Evolutionary conservation across 2,797 vertebrate genomes (phyloP).

Genomic region (Neosalanx taihuensis): DNA sequence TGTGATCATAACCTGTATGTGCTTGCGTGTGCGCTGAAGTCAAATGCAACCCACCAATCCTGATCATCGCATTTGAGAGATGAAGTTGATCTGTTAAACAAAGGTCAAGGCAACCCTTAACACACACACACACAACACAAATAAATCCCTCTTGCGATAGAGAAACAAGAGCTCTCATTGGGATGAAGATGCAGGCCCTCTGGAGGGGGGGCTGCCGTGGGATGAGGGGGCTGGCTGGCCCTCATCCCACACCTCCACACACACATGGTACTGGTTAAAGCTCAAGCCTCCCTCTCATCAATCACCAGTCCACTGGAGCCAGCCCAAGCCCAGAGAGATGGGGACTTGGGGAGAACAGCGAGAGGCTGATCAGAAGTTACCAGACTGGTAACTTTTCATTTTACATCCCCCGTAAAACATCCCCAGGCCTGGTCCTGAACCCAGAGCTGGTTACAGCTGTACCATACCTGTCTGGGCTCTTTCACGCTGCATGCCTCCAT

Average conservation of each 20-base stretch:
- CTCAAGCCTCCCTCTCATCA: constrained; percentile 34
- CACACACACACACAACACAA: too few species aligned
- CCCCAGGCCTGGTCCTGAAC: neutral
- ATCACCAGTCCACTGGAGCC: constrained; percentile 39
- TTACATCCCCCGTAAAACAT: constrained; percentile 29
- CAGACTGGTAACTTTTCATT: constrained; percentile 42
- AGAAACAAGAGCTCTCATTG: too few species aligned
- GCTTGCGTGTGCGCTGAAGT: neutral
- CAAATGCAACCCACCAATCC: too few species aligned
- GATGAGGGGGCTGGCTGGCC: constrained; percentile 42
- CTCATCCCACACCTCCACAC: constrained; percentile 18
- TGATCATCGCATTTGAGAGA: too few species aligned
- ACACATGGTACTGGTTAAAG: constrained; percentile 63
- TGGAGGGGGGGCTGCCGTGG: constrained; percentile 34
- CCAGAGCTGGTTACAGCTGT: too few species aligned
- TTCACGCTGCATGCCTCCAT: constrained; percentile 88
- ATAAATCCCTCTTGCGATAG: too few species aligned
- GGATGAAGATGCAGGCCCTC: neutral
- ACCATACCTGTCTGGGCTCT: constrained; percentile 89
- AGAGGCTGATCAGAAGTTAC: constrained; percentile 24
- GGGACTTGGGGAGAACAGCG: constrained; percentile 33
- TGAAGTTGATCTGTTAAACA: too few species aligned
- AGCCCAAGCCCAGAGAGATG: constrained; percentile 21
- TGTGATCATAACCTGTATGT: constrained; percentile 1
- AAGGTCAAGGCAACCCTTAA: too few species aligned